phyloP scores from a whole-genome alignment of 1,140 invertebrate species.

The Drosophila eugracilis region DNA sequence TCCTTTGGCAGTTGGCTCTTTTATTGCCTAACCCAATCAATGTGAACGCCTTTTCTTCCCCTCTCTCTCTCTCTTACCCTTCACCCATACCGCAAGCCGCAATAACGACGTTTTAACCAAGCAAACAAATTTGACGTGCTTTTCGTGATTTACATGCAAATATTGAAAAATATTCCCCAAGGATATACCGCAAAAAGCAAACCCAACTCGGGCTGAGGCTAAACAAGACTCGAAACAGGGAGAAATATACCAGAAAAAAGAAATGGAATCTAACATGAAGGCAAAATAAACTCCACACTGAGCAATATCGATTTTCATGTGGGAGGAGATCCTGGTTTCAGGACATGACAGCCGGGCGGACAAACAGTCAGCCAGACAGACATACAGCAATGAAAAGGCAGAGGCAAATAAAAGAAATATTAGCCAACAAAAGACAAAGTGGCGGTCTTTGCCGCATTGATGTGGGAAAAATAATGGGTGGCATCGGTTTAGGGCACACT shows the following conservation, averaged over 20 bases:
- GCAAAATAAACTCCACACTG: slow-evolving; percentile 55
- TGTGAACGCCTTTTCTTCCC: slow-evolving; percentile 61
- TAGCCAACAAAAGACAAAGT: slow-evolving; percentile 81
- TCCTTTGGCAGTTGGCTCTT: slow-evolving; percentile 25
- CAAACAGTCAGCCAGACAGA: slow-evolving; percentile 24
- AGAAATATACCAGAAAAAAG: slow-evolving; percentile 21
- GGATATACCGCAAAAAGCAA: slow-evolving; percentile 79
- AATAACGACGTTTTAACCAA: slow-evolving; percentile 82
- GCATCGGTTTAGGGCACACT: background rate
- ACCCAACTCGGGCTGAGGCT: slow-evolving; percentile 51
- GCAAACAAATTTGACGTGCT: slow-evolving; percentile 84
- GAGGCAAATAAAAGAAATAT: slow-evolving; percentile 78
- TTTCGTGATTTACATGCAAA: slow-evolving; percentile 85
- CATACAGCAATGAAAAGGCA: slow-evolving; percentile 46
- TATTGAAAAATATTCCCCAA: slow-evolving; percentile 84
- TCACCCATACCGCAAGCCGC: slow-evolving; percentile 55
- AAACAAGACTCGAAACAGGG: slow-evolving; percentile 55
- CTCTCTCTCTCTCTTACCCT: no score
- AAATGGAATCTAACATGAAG: slow-evolving; percentile 26
- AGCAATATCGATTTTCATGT: slow-evolving; percentile 78
- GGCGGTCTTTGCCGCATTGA: slow-evolving; percentile 38
- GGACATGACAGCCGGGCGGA: slow-evolving; percentile 40
- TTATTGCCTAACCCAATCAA: slow-evolving; percentile 82
- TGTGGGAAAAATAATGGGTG: background rate
- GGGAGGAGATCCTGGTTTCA: slow-evolving; percentile 48